Evolutionary conservation across 2,113 vertebrate genomes (phyloP), one percentile per base, ranked within the genome.

Genomic region (Uria aalge): DNA sequence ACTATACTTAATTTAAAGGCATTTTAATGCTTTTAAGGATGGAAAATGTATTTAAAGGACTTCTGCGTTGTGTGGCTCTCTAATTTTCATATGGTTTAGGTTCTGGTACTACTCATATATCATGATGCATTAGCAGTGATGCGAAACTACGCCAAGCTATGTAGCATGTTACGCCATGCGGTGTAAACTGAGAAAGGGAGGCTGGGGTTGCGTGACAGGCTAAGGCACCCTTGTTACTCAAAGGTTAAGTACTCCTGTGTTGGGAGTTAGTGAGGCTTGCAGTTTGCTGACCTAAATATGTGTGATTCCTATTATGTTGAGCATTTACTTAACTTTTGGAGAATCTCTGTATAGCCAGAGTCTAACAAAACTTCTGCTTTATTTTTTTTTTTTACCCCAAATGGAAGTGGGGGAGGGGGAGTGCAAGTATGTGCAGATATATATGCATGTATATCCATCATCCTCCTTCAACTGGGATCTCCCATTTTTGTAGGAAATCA

Each of bases 271-370:
- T 50, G 84, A 97, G 55, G 74, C 73, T 93, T 84, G 53, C 53
- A 60, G 63, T 87, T 71, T 60, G 72, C 80, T 92, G 92, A 80
- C 90, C 85, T 94, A 74, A 68, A 80, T 83, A 82, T 80, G 60
- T 77, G 64, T 81, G 76, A 85, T 89, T 94, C 88, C 84, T 84
- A 45, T 86, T 94, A n/a, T 36, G 32, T 15, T 53, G 50, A 71
- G 41, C 56, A 62, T 60, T 88, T 95, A 56, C 71, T 59, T 91
- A 55, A 38, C 56, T 90, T 93, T 67, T 67, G 60, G 71, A 85
- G 45, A 60, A 84, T 87, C 82, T 94, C 66, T 82, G 45, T 64
- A 30, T 36, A 89, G 48, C 56, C 52, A 32, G 41, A 69, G 27
- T 69, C 16, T 81, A 79, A 73, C 23, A 85, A 82, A 97, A 72